Percentiles rank a stretch among this genome's conserved stretches.
phyloP scores from a whole-genome alignment of 2,113 vertebrate species.

The Micronisus gabar region DNA sequence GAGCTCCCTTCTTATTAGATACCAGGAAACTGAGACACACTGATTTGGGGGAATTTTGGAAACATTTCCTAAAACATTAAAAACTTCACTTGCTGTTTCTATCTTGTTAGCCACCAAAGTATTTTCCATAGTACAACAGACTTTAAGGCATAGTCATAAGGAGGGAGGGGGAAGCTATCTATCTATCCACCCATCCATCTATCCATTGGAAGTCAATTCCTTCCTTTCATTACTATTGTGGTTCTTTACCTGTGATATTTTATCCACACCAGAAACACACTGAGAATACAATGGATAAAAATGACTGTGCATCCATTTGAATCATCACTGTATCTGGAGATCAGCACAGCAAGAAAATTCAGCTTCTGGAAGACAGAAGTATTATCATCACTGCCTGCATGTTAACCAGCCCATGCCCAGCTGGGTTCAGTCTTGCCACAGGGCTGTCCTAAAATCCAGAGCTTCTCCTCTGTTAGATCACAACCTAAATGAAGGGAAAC shows the following conservation, averaged over 20 bases:
- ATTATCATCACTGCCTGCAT: not conserved
- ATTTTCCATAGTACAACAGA: not conserved
- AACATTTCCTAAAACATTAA: not conserved
- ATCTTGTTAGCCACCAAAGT: not conserved
- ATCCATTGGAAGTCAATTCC: not conserved
- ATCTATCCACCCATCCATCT: no score
- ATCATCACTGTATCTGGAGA: not conserved
- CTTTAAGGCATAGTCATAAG: not conserved
- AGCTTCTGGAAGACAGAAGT: not conserved
- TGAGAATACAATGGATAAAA: not conserved
- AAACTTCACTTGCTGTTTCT: not conserved
- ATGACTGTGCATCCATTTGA: not conserved
- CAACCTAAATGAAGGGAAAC: not conserved
- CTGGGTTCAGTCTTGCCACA: not conserved
- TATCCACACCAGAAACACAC: not conserved
- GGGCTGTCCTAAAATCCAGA: not conserved
- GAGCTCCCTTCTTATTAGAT: not conserved
- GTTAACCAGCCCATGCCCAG: not conserved
- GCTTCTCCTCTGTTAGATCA: not conserved
- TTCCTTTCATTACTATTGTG: not conserved
- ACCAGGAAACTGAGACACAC: not conserved
- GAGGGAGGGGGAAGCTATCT: not conserved
- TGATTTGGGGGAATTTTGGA: not conserved
- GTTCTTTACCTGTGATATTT: not conserved
- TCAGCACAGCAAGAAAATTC: not conserved